Conservation (phyloP, 2,888 invertebrate species). For the Pollenia griseotomentosa region DNA sequence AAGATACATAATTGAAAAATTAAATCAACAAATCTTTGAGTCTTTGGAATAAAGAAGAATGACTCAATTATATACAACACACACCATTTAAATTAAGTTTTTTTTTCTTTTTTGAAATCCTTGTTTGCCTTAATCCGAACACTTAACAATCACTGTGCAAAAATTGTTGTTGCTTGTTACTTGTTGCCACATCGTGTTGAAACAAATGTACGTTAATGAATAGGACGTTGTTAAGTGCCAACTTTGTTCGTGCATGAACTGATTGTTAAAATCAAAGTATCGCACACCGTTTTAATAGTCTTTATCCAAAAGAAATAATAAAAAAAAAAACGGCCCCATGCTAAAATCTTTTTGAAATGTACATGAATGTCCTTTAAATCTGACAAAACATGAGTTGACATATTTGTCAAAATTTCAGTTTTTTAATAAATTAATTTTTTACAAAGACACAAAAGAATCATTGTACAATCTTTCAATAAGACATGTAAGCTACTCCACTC, state of each 20-base stretch:
- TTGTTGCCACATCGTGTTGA: conserved; percentile 63
- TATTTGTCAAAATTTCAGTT: conserved; percentile 57
- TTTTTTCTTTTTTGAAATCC: conserved; percentile 23
- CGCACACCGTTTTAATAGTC: conserved; percentile 20
- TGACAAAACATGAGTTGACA: conserved; percentile 56
- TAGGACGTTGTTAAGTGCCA: conserved; percentile 56
- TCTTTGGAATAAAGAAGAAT: conserved; percentile 10
- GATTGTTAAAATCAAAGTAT: conserved; percentile 42
- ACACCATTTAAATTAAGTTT: neutral
- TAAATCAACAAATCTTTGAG: neutral
- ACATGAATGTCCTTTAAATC: conserved; percentile 42
- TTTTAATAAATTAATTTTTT: conserved; percentile 62
- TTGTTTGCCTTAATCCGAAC: conserved; percentile 16
- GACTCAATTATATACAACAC: conserved; percentile 28
- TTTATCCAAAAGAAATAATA: conserved; percentile 28
- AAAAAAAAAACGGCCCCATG: conserved; percentile 24
- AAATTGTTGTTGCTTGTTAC: conserved; percentile 51
- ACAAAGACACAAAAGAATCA: conserved; percentile 12
- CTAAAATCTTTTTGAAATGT: conserved; percentile 45
- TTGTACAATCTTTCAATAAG: conserved; percentile 22
- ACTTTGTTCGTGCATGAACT: conserved; percentile 51
- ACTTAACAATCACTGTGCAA: conserved; percentile 14
- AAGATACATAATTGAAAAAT: too few species aligned
- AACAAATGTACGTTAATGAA: conserved; percentile 62
- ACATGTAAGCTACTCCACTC: conserved; percentile 4